Evolutionary conservation across 2,888 invertebrate species (phyloP), one percentile per base, ranked within the genome.

Genomic region (Drosophila conformis): DNA sequence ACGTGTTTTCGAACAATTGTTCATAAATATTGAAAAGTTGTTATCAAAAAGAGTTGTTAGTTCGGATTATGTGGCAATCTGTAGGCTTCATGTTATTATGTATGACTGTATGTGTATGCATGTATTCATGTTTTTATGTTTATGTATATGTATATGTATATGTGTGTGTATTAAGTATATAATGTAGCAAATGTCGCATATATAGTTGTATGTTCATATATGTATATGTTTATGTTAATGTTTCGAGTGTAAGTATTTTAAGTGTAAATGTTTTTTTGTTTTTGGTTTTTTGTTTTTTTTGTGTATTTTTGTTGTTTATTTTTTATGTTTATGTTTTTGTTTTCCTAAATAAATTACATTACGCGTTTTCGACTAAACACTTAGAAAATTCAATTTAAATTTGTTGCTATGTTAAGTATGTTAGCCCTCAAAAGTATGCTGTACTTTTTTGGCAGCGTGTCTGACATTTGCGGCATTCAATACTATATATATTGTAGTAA

Each of bases 381-480:
- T 83, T 86, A 83, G 90, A 87, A 86, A 78, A 70, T 82, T 83
- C 71, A 82, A 74, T 80, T 83, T 81, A 79, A 87, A 87, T 83
- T 82, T 89, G 69, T 82, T 85, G 58, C 88, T 87, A 84, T 63
- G 58, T 69, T 59, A 49, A 27, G 40, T 40, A 63, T 63, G 61
- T 54, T 38, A 66, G 63, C 71, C 63, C 76, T 67, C 59, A 65
- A 78, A 76, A 74, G 59, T 81, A 79, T 80, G 78, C 88, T 75
- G 57, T 67, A 73, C 60, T 58, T 57, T 66, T 46, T 25, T 46
- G 25, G 71, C 67, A 72, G 81, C 69, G 58, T 51, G 54, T 65
- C 64, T 57, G 69, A 87, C 85, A 87, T 87, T 82, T 77, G 87
- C 85, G 82, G 79, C 87, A 73, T 63, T 69, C 68, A 27, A 27